A percentile compares a stretch with the other conserved stretches of the same genome.
Evolutionary conservation across 2,113 vertebrate species (phyloP).

Genomic region (Acanthisitta chloris): DNA sequence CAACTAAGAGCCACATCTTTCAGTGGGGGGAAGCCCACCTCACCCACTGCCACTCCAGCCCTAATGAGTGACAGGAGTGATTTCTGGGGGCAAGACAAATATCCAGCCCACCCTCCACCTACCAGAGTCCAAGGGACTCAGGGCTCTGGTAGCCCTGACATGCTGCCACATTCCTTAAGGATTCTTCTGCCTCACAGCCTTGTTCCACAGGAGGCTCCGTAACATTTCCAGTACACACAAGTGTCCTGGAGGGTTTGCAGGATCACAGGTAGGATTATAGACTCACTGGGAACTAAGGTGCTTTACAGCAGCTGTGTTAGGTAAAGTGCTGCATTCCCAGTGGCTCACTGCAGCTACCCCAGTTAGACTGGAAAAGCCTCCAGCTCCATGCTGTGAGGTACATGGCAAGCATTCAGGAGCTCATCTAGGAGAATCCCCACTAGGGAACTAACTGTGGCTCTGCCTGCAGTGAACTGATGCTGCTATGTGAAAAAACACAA

Average conservation of each 20-base stretch:
- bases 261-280: neutral
- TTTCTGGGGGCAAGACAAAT: neutral
- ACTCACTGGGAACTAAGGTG: neutral
- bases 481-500: neutral
- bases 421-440: neutral
- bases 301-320: neutral
- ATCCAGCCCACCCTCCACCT: neutral
- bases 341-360: neutral
- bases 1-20: neutral
- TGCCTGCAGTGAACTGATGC: neutral
- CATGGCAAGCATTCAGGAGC: neutral
- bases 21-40: neutral
- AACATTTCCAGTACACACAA: neutral
- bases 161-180: neutral
- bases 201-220: neutral
- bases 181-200: neutral
- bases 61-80: neutral
- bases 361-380: neutral
- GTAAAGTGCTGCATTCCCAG: neutral
- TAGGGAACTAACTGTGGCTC: neutral
- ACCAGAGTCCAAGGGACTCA: neutral
- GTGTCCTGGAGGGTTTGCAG: neutral
- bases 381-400: neutral
- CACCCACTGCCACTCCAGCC: neutral
- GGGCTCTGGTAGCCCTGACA: neutral